Conservation (phyloP, 2,888 invertebrate species). For the Aphidoletes aphidimyza region DNA sequence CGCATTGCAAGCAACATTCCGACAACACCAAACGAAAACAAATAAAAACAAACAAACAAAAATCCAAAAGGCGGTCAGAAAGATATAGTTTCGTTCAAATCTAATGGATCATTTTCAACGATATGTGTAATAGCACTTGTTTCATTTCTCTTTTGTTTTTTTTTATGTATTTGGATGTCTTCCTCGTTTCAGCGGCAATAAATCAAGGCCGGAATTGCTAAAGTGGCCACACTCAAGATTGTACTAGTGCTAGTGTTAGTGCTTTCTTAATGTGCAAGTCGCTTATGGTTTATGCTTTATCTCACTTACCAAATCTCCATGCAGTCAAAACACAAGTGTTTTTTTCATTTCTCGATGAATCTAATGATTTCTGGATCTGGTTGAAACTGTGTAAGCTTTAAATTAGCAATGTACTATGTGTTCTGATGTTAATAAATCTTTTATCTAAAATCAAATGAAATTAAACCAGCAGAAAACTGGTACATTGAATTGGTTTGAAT, state of each 20-base stretch:
- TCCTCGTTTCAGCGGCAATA: neutral
- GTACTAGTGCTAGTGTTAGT: too few relatives aligned
- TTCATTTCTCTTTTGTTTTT: neutral
- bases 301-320: neutral
- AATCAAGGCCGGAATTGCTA: slow-evolving; percentile 22
- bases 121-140: neutral
- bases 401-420: slow-evolving; percentile 7
- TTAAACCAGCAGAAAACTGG: neutral
- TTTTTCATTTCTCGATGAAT: neutral
- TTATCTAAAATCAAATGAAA: neutral
- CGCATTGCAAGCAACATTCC: neutral
- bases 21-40: neutral
- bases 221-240: neutral
- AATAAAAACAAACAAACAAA: neutral
- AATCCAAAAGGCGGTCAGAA: neutral
- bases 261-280: slow-evolving; percentile 33
- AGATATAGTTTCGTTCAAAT: neutral
- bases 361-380: neutral
- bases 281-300: slow-evolving; percentile 32
- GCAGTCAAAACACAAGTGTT: neutral
- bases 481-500: neutral
- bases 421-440: slow-evolving; percentile 1
- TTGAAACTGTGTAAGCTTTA: too few relatives aligned
- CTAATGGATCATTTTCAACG: slow-evolving; percentile 39
- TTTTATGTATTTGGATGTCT: neutral